Evolutionary conservation across 2,797 vertebrate genomes (phyloP).

Genomic region (Agapornis canus): DNA sequence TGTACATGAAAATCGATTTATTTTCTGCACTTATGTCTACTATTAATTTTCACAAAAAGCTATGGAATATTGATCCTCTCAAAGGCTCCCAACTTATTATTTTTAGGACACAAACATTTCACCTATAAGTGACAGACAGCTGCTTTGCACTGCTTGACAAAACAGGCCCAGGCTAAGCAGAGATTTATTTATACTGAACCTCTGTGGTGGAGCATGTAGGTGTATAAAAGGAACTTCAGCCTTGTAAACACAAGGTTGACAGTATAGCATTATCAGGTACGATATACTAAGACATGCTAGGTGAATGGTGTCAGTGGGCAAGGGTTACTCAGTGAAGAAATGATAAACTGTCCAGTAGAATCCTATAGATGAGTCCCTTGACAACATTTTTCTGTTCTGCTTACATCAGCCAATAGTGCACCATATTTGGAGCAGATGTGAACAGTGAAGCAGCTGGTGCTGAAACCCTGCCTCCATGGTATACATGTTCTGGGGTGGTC

Average conservation of each 20-base stretch:
- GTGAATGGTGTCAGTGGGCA: not conserved
- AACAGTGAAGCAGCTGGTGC: not conserved
- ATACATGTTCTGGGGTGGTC: not conserved
- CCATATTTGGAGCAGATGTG: not conserved
- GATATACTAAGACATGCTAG: not conserved
- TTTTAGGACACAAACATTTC: constrained; percentile 5
- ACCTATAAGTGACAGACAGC: not conserved
- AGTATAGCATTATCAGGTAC: not conserved
- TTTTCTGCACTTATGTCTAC: not conserved
- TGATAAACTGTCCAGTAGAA: not conserved
- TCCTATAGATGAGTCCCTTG: not conserved
- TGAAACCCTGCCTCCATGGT: not conserved
- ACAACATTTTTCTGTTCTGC: not conserved
- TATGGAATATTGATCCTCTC: not conserved
- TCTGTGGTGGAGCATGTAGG: not conserved
- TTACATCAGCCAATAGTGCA: not conserved
- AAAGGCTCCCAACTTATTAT: not conserved
- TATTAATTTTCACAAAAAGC: not conserved
- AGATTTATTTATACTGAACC: not conserved
- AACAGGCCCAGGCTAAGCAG: not conserved
- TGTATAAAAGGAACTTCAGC: not conserved
- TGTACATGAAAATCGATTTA: not conserved
- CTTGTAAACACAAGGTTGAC: not conserved
- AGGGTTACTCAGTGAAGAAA: not conserved
- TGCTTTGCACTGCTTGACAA: not conserved